Conservation (phyloP, 2,797 vertebrate species). For the Danionella dracula region DNA sequence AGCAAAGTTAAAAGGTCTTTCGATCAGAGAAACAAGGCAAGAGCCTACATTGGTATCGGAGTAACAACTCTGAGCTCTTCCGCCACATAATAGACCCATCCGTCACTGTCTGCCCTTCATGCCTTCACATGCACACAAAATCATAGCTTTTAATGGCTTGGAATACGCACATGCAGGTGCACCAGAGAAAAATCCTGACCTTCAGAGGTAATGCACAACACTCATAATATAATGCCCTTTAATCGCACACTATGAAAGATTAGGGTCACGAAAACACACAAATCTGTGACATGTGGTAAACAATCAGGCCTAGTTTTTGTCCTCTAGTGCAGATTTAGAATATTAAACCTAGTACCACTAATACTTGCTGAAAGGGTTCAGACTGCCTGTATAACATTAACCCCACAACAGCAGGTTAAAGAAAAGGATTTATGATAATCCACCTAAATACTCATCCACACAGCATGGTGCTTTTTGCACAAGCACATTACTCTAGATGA, state of each 20-base stretch:
- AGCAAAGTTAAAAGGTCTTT: conserved; percentile 48
- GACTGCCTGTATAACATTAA: neutral
- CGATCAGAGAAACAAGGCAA: conserved; percentile 9
- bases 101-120: conserved; percentile 34
- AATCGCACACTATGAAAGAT: neutral
- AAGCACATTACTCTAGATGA: neutral
- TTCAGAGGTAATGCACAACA: neutral
- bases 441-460: neutral
- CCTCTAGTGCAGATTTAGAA: neutral
- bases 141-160: neutral
- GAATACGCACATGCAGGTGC: conserved; percentile 9
- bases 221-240: neutral
- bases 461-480: neutral
- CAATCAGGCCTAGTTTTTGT: conserved; percentile 6
- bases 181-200: neutral
- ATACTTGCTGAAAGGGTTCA: neutral
- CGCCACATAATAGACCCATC: conserved; percentile 46
- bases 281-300: conserved; percentile 5
- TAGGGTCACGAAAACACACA: neutral
- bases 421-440: conserved; percentile 2
- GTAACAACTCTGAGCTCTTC: conserved; percentile 13
- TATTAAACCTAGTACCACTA: neutral
- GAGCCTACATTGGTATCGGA: conserved; percentile 31
- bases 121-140: conserved; percentile 5
- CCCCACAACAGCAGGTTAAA: neutral